These are phyloP conservation scores for Lagorchestes hirsutus DNA, from an alignment of 2,797 vertebrate genomes.

Conservation along the genomic window DNA sequence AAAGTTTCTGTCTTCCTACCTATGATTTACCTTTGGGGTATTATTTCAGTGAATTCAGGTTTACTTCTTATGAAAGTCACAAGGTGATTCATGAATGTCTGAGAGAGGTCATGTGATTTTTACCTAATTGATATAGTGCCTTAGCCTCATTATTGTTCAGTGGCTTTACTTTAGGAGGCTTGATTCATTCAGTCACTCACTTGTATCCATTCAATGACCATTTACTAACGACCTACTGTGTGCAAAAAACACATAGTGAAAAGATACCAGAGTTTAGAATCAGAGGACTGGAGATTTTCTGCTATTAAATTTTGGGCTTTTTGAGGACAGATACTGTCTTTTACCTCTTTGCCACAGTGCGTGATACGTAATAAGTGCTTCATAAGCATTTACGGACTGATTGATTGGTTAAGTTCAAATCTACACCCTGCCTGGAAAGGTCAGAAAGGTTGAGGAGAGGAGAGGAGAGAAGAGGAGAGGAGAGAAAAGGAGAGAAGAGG, in stretches of 20 bases:
- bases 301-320: neutral
- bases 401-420: neutral
- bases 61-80: neutral
- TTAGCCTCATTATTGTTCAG: neutral
- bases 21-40: neutral
- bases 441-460: neutral
- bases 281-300: neutral
- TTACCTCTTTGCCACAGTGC: neutral
- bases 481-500: no score
- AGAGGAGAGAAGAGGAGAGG: no score
- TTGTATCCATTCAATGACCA: neutral
- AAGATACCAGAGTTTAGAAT: neutral
- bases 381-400: neutral
- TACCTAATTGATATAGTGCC: neutral
- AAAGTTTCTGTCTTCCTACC: neutral
- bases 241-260: neutral
- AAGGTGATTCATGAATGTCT: neutral
- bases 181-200: neutral
- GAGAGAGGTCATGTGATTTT: neutral
- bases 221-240: neutral
- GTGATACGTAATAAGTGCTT: neutral
- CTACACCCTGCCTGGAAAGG: neutral
- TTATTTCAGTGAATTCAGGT: neutral
- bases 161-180: neutral
- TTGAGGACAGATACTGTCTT: neutral